A percentile compares a stretch with the other conserved stretches of the same genome.
phyloP scores from a whole-genome alignment of 2,888 invertebrate species.

The Idaea biselata region DNA sequence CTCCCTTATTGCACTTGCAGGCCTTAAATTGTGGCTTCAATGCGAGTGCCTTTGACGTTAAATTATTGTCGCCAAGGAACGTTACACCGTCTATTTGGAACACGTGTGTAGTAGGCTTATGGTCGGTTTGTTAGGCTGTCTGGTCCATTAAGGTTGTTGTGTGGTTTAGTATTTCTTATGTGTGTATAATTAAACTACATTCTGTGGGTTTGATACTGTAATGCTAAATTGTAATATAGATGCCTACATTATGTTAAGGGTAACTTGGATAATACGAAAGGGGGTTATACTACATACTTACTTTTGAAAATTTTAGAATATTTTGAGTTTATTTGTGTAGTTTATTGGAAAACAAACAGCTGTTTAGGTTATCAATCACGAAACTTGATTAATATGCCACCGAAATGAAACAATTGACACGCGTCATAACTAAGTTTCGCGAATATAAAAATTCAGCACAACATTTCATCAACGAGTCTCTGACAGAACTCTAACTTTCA shows the following conservation, averaged over 20 bases:
- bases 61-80: slow-evolving; percentile 75
- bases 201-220: neutral
- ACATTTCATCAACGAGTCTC: no score
- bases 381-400: no score
- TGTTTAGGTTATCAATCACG: no score
- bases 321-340: no score
- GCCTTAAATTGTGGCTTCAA: slow-evolving; percentile 80
- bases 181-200: neutral
- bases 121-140: slow-evolving; percentile 46
- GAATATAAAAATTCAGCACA: no score
- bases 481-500: no score
- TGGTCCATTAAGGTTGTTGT: slow-evolving; percentile 45
- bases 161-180: slow-evolving; percentile 10
- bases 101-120: slow-evolving; percentile 69
- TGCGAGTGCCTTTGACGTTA: slow-evolving; percentile 76
- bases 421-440: no score
- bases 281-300: slow-evolving; percentile 60
- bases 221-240: neutral
- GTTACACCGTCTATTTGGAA: slow-evolving; percentile 62
- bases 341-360: no score
- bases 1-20: slow-evolving; percentile 71
- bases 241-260: neutral
- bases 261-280: slow-evolving; percentile 7
- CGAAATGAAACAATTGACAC: no score
- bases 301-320: no score